These are phyloP conservation scores for Calameuta filiformis DNA, from an alignment of 2,888 invertebrate genomes.

Conservation along the genomic window DNA sequence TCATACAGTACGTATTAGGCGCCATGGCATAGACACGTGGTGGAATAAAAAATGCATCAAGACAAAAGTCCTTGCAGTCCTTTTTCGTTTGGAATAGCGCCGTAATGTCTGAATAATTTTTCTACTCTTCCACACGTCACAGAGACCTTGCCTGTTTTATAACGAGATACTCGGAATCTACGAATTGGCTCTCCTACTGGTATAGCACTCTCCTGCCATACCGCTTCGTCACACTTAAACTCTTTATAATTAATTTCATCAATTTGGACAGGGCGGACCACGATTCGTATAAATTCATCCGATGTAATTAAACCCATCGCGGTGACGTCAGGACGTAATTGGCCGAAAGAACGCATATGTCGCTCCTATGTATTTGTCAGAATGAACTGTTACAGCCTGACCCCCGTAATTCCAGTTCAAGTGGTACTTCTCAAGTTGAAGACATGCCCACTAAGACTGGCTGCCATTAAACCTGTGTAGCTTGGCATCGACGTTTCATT, in stretches of 20 bases:
- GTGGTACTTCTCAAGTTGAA: background rate
- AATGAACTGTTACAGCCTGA: background rate
- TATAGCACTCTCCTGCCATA: background rate
- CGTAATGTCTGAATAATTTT: background rate
- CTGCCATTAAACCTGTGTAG: background rate
- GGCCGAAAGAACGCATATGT: background rate
- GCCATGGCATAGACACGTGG: too few relatives aligned
- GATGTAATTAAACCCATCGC: background rate
- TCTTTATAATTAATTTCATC: background rate
- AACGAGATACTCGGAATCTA: background rate
- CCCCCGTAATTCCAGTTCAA: background rate
- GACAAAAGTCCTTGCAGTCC: background rate
- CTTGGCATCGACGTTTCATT: background rate
- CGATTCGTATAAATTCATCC: background rate
- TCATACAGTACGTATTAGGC: too few relatives aligned
- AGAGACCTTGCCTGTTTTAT: background rate
- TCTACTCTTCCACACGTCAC: background rate
- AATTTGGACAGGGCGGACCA: background rate
- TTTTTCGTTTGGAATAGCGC: background rate
- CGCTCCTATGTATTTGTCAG: background rate
- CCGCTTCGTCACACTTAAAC: background rate
- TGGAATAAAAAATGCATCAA: too few relatives aligned
- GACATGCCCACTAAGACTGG: background rate
- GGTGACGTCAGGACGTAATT: background rate
- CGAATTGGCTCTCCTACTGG: background rate